These are phyloP conservation scores for Agapornis roseicollis DNA, from an alignment of 2,113 vertebrate genomes.

Conservation along the genomic window DNA sequence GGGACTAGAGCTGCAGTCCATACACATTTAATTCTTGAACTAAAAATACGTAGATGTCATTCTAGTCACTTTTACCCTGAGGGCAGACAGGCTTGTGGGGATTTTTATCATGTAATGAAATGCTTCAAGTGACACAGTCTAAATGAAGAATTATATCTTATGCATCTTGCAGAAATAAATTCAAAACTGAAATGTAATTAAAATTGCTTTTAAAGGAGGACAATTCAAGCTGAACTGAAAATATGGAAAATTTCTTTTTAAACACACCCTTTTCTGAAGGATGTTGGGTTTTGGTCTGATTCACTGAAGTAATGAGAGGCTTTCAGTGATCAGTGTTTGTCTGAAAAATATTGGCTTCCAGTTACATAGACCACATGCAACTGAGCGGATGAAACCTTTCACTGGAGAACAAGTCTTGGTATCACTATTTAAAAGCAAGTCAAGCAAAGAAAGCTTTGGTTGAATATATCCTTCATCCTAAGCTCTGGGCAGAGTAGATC, in stretches of 20 bases:
- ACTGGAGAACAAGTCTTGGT: background rate
- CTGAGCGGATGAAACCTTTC: background rate
- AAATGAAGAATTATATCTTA: conserved; percentile 34
- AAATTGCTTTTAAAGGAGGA: background rate
- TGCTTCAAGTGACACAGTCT: conserved; percentile 30
- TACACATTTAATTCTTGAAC: conserved; percentile 38
- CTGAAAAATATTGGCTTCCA: background rate
- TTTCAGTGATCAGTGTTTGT: background rate
- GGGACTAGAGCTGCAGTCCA: conserved; percentile 3
- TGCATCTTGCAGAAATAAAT: conserved; percentile 16
- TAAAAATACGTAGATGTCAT: conserved; percentile 60
- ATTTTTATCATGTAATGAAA: conserved; percentile 47
- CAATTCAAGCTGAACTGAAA: background rate
- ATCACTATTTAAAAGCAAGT: background rate
- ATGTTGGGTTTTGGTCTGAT: background rate
- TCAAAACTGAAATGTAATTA: background rate
- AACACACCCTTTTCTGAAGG: background rate
- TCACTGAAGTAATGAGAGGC: background rate
- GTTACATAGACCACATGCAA: background rate
- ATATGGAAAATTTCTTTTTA: background rate
- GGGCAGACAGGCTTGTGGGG: conserved; percentile 33
- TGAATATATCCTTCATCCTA: background rate
- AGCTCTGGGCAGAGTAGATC: background rate
- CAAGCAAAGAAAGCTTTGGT: background rate
- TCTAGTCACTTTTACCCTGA: conserved; percentile 41